phyloP scores from a whole-genome alignment of 2,888 invertebrate genomes.

The Lithophane ornitopus region DNA sequence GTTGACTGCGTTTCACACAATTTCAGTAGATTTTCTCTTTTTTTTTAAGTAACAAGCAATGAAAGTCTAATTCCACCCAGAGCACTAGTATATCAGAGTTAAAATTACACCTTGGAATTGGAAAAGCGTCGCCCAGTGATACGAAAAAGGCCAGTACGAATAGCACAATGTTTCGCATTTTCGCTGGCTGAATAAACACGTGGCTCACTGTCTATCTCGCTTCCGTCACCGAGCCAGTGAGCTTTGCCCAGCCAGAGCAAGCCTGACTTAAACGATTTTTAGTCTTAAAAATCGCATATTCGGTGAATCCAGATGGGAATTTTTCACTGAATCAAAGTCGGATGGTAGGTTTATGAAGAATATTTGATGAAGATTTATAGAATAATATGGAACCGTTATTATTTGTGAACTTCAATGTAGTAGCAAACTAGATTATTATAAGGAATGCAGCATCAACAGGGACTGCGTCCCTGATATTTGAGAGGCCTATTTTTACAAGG shows the following conservation, averaged over 20 bases:
- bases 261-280: conserved; percentile 60
- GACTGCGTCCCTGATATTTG: conserved; percentile 19
- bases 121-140: conserved; percentile 54
- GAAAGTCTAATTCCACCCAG: conserved; percentile 12
- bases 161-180: conserved; percentile 63
- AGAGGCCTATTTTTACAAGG: conserved; percentile 40
- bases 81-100: conserved; percentile 39
- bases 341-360: conserved; percentile 15
- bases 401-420: not conserved
- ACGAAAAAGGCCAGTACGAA: conserved; percentile 60
- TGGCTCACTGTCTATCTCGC: conserved; percentile 64
- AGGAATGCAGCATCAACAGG: conserved; percentile 18
- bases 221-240: conserved; percentile 67
- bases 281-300: conserved; percentile 54
- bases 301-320: conserved; percentile 37
- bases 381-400: not conserved
- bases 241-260: conserved; percentile 59
- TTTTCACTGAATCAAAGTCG: conserved; percentile 33
- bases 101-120: conserved; percentile 61
- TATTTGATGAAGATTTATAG: not conserved
- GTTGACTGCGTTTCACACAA: conserved; percentile 26
- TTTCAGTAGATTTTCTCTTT: not conserved
- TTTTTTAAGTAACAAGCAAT: conserved; percentile 4
- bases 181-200: conserved; percentile 65
- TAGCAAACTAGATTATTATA: conserved; percentile 16